Evolutionary conservation across 2,113 vertebrate genomes (phyloP).

Genomic region (Passer montanus): DNA sequence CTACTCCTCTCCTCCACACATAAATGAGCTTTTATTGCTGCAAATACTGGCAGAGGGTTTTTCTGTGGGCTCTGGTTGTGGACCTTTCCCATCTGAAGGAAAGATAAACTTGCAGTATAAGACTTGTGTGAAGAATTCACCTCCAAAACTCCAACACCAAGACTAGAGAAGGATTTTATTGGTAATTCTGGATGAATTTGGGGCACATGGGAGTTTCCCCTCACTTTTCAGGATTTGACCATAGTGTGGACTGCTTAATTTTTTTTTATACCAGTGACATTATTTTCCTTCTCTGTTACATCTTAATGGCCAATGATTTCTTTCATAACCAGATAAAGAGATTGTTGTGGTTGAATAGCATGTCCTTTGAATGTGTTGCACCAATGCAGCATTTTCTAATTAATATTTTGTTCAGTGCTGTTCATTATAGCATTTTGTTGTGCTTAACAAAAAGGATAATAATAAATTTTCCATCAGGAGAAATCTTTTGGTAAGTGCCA

Average conservation of each 20-base stretch:
- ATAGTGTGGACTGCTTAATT: not conserved
- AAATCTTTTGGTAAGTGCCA: constrained; percentile 24
- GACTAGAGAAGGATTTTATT: not conserved
- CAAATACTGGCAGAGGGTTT: not conserved
- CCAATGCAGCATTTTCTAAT: constrained; percentile 3
- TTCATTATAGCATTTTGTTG: constrained; percentile 3
- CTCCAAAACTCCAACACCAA: not conserved
- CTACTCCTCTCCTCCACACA: not conserved
- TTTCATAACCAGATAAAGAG: not conserved
- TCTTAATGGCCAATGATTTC: not conserved
- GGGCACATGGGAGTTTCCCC: not conserved
- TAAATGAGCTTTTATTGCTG: not conserved
- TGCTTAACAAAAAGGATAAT: not conserved
- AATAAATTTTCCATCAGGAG: constrained; percentile 1
- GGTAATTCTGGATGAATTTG: not conserved
- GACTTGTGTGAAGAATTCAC: not conserved
- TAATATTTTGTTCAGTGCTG: constrained; percentile 22
- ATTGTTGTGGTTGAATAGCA: not conserved
- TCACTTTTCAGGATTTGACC: not conserved
- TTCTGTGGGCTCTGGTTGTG: not conserved
- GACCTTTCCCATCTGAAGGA: not conserved
- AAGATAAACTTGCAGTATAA: not conserved
- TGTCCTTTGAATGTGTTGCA: not conserved
- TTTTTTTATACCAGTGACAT: not conserved
- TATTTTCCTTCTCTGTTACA: not conserved